Evolutionary conservation across 2,797 vertebrate genomes (phyloP).

Genomic region (Enteromius argenteus): DNA sequence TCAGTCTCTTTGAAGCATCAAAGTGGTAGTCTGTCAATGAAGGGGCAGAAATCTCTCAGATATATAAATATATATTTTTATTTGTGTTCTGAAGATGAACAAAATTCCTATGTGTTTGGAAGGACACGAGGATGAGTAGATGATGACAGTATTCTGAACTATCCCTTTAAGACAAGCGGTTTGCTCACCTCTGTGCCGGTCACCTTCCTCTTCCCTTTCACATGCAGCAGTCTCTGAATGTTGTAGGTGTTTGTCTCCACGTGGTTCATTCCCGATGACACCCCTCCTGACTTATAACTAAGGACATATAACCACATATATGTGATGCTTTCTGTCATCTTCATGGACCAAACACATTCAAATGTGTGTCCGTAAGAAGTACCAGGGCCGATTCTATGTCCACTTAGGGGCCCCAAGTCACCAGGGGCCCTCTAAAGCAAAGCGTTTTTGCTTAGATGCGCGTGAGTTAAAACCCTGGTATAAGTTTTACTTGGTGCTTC

Average conservation of each 20-base stretch:
- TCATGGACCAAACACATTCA: not conserved
- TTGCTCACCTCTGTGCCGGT: slow-evolving; percentile 82
- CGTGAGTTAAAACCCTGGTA: not conserved
- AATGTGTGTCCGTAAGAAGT: not conserved
- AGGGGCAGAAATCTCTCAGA: not conserved
- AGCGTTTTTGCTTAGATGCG: not conserved
- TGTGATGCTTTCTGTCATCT: not conserved
- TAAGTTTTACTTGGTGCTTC: not conserved
- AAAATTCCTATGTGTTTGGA: not conserved
- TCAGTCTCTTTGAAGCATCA: not conserved
- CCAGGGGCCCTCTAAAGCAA: not conserved
- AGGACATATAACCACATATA: slow-evolving; percentile 1
- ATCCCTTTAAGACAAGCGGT: not conserved
- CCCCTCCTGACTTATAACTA: slow-evolving; percentile 89
- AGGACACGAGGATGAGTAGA: not conserved
- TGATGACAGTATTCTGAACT: not conserved
- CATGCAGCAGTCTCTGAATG: slow-evolving; percentile 85
- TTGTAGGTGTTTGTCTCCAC: slow-evolving; percentile 84
- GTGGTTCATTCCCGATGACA: slow-evolving; percentile 88
- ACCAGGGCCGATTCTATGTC: not conserved
- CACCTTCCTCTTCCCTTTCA: slow-evolving; percentile 87
- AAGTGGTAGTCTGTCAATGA: not conserved
- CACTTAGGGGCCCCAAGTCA: not conserved
- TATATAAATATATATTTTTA: not conserved
- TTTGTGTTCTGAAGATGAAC: not conserved